A percentile compares a stretch with the other conserved stretches of the same genome.
Evolutionary conservation across 1,140 invertebrate species (phyloP).

Genomic region (Gonioctena quinquepunctata): DNA sequence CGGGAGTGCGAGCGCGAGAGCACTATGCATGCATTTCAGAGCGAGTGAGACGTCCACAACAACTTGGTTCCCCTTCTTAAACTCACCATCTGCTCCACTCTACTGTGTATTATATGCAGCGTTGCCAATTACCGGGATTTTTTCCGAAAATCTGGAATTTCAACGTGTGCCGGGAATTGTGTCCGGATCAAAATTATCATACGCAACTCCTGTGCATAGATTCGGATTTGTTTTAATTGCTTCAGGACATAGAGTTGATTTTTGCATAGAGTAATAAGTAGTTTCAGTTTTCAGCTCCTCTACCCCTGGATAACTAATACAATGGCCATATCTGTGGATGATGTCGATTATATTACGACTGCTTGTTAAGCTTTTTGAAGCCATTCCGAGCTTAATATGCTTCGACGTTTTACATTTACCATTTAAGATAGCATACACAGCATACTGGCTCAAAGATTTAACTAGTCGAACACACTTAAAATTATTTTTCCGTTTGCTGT

Average conservation of each 20-base stretch:
- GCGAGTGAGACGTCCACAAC: too few relatives aligned
- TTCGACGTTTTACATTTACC: conserved; percentile 38
- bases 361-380: conserved; percentile 39
- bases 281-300: conserved; percentile 49
- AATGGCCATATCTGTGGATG: conserved; percentile 45
- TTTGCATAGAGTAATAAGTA: conserved; percentile 24
- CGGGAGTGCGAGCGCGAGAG: too few relatives aligned
- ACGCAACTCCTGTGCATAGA: conserved; percentile 51
- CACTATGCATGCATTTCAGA: too few relatives aligned
- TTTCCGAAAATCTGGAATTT: too few relatives aligned
- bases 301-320: conserved; percentile 40
- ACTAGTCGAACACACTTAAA: conserved; percentile 14
- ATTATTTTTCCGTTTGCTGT: neutral
- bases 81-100: too few relatives aligned
- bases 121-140: too few relatives aligned
- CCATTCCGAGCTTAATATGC: conserved; percentile 33
- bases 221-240: conserved; percentile 28
- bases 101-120: too few relatives aligned
- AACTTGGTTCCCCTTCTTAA: too few relatives aligned
- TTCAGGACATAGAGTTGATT: conserved; percentile 34
- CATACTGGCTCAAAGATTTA: neutral
- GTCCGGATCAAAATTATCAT: conserved; percentile 56
- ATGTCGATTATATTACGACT: conserved; percentile 41
- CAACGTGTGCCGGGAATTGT: conserved; percentile 54
- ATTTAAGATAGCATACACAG: neutral